A percentile compares a stretch with the other conserved stretches of the same genome.
Evolutionary conservation across 2,113 vertebrate species (phyloP).

Genomic region (Ahaetulla prasina): DNA sequence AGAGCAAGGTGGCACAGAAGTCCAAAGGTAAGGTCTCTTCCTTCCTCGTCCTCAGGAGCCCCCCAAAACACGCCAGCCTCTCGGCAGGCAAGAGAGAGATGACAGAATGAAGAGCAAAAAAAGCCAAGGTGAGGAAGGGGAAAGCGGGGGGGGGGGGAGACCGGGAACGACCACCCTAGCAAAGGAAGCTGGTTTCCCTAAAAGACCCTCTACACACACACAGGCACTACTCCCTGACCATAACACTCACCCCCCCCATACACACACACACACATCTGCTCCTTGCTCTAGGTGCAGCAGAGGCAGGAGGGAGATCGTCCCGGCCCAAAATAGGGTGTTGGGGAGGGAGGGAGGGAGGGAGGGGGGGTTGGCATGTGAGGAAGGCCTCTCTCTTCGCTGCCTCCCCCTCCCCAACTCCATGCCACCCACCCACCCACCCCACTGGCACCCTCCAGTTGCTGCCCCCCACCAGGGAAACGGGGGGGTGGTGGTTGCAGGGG

Average conservation of each 20-base stretch:
- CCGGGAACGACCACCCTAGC: background rate
- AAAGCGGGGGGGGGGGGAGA: background rate
- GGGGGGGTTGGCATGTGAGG: background rate
- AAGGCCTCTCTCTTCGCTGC: background rate
- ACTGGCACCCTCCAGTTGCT: constrained; percentile 61
- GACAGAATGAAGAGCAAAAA: constrained; percentile 46
- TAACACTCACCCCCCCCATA: background rate
- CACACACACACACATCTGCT: constrained; percentile 22
- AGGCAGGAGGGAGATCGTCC: constrained; percentile 55
- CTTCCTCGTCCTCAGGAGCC: constrained; percentile 18
- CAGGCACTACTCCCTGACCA: background rate
- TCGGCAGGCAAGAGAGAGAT: constrained; percentile 39
- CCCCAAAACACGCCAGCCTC: constrained; percentile 38
- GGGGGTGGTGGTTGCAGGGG: constrained; percentile 25
- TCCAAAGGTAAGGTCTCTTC: constrained; percentile 27
- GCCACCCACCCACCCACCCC: constrained; percentile 28
- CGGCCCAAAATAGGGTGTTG: constrained; percentile 40
- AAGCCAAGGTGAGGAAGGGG: constrained; percentile 12
- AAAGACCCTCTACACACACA: background rate
- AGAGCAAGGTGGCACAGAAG: background rate
- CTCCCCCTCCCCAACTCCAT: background rate
- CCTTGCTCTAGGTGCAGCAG: constrained; percentile 45
- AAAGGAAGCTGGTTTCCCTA: background rate
- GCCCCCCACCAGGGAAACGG: constrained; percentile 56
- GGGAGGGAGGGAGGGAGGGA: constrained; percentile 10